Evolutionary conservation across 2,797 vertebrate genomes (phyloP), one percentile per base, ranked within the genome.

Genomic region (Gymnoscopelus braueri): DNA sequence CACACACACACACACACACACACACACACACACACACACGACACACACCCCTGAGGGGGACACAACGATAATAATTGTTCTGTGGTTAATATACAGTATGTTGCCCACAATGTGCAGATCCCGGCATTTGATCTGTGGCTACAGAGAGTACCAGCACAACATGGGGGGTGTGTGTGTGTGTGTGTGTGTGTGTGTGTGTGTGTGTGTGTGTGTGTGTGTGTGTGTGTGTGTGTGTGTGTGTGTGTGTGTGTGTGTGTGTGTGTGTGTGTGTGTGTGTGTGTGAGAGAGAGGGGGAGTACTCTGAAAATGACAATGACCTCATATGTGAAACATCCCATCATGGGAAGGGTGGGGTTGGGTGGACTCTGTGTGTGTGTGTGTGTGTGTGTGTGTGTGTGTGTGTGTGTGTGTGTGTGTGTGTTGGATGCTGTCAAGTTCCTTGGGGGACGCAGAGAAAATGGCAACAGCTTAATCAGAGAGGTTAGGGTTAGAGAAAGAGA

Each of bases 61-160:
- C 70, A 85, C 75, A 83, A 78, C 79, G 81, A 85, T 75, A 84
- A 75, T 89, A 88, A 89, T 82, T 87, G 88, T 82, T 44, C 87
- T 80, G 52, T 50, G 67, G 87, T 88, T 89, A 56, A 87, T 87
- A 44, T 44, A 44, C 39, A 44, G 39, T 44, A 44, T 51, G 73
- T 64, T 7, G 69, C 66, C 74, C 75, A 79, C 65, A 19, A 70
- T 67, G 79, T 73, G 72, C 7, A 58, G 68, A 69, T 75, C 82
- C 58, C 69, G 47, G 35, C 49, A 72, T 75, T 84, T 85, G 80
- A 80, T 84, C 79, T 65, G 75, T 60, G 77, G 79, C 72, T 44
- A 44, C 7, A 50, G 68, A 66, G 69, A 60, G 71, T 75, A 64
- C 65, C 71, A 24, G 68, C 60, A 77, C 53, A 69, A 67, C 39